Evolutionary conservation across 2,113 vertebrate species (phyloP).

Genomic region (Crocuta crocuta): DNA sequence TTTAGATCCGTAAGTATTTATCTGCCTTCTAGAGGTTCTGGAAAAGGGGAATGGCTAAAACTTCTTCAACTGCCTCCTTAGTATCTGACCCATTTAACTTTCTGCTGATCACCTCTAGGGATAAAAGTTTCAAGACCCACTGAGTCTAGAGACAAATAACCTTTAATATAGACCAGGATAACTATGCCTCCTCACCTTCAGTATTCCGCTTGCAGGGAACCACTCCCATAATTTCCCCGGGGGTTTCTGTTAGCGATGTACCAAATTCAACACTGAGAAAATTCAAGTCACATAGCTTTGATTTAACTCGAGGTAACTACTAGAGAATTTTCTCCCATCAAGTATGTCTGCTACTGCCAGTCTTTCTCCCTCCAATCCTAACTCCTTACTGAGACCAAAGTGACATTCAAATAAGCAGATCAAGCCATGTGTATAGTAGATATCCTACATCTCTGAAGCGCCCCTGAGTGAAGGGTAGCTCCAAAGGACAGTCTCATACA

Average conservation of each 20-base stretch:
- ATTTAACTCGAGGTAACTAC: not conserved
- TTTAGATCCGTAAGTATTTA: constrained; percentile 33
- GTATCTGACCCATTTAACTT: not conserved
- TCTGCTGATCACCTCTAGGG: not conserved
- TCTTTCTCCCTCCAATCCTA: not conserved
- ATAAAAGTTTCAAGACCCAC: not conserved
- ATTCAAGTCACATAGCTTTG: not conserved
- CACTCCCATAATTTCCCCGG: not conserved
- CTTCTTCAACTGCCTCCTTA: not conserved
- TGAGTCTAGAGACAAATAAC: not conserved
- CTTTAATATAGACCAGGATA: not conserved
- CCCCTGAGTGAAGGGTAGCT: not conserved
- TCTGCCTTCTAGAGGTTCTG: constrained; percentile 7
- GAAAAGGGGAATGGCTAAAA: not conserved
- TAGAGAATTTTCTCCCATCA: not conserved
- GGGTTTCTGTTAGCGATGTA: not conserved
- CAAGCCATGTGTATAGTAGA: not conserved
- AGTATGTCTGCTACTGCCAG: not conserved
- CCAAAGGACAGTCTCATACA: accelerated
- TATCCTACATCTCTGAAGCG: not conserved
- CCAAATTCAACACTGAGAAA: not conserved
- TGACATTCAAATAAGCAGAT: not conserved
- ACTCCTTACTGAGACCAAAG: not conserved
- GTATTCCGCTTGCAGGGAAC: not conserved
- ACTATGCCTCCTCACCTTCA: not conserved